A percentile compares a stretch with the other conserved stretches of the same genome.
Evolutionary conservation across 2,113 vertebrate species (phyloP).

Genomic region (Riparia riparia): DNA sequence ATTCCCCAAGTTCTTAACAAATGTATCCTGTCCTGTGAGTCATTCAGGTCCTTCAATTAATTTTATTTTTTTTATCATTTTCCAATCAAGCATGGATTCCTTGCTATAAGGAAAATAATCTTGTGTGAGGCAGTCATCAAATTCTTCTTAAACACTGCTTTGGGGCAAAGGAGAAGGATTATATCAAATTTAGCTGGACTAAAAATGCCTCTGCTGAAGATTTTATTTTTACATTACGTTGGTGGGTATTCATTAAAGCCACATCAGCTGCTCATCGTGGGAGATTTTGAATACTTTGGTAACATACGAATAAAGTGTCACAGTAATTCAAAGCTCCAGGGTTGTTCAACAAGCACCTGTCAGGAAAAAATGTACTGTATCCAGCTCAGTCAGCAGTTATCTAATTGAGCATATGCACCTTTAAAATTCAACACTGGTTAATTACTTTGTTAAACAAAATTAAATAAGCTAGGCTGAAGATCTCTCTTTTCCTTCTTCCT

Average conservation of each 20-base stretch:
- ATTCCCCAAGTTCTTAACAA: neutral
- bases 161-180: conserved; percentile 8
- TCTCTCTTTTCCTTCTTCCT: neutral
- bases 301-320: neutral
- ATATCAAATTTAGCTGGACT: neutral
- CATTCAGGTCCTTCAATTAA: neutral
- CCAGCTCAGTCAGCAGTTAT: neutral
- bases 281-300: conserved; percentile 37
- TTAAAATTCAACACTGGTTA: neutral
- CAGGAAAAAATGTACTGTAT: neutral
- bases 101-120: neutral
- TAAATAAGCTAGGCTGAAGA: neutral
- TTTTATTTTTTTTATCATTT: neutral
- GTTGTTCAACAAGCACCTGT: conserved; percentile 32
- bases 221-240: conserved; percentile 58
- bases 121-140: neutral
- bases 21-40: neutral
- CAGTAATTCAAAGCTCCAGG: conserved; percentile 4
- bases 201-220: conserved; percentile 28
- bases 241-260: conserved; percentile 45
- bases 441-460: neutral
- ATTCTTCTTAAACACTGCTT: neutral
- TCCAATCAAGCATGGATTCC: neutral
- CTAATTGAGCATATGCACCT: neutral
- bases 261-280: conserved; percentile 56